These are phyloP conservation scores for Pelusios castaneus DNA, from an alignment of 2,113 vertebrate genomes.

Conservation along the genomic window DNA sequence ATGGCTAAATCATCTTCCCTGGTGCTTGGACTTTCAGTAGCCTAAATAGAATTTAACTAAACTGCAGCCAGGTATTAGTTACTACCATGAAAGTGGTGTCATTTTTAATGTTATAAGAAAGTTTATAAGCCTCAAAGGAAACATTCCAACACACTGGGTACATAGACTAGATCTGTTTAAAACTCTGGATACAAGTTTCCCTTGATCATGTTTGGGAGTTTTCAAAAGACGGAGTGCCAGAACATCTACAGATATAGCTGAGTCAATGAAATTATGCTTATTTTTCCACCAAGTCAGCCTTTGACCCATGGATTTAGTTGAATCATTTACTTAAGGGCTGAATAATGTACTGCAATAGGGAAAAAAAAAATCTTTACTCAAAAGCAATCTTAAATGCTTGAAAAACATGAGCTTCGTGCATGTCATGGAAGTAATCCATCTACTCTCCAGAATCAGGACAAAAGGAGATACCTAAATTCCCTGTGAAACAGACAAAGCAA, in stretches of 20 bases:
- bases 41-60: background rate
- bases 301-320: background rate
- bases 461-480: background rate
- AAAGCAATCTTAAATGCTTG: fast-evolving
- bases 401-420: background rate
- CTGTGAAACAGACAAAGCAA: background rate
- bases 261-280: background rate
- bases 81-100: background rate
- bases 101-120: background rate
- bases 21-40: background rate
- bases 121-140: background rate
- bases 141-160: background rate
- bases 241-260: background rate
- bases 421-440: background rate
- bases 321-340: background rate
- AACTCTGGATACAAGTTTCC: fast-evolving
- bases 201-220: fast-evolving
- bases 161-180: background rate
- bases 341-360: fast-evolving
- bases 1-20: background rate
- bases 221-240: background rate
- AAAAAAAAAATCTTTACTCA: background rate
- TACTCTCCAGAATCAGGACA: background rate
- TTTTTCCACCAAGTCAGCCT: background rate
- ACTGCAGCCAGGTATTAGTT: background rate